A percentile compares a stretch with the other conserved stretches of the same genome.
Evolutionary conservation across 2,797 vertebrate genomes (phyloP).

Genomic region (Cossypha caffra): DNA sequence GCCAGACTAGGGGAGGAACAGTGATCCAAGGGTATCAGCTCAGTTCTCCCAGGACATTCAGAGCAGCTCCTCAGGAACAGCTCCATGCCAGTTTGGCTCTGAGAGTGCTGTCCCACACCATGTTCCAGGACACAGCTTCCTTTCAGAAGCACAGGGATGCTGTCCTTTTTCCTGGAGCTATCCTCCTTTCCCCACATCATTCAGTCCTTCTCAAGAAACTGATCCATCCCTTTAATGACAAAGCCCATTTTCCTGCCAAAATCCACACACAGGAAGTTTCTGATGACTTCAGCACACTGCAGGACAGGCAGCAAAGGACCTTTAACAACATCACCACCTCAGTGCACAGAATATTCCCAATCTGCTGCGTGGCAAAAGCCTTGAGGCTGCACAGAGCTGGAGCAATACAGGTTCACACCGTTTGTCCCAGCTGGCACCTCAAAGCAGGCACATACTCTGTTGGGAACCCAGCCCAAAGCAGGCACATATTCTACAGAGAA

Average conservation of each 20-base stretch:
- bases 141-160: background rate
- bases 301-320: background rate
- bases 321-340: background rate
- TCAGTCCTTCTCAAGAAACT: background rate
- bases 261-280: background rate
- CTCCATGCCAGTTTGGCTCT: accelerated
- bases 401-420: background rate
- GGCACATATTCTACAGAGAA: slow-evolving; percentile 90
- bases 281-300: background rate
- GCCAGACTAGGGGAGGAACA: background rate
- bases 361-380: background rate
- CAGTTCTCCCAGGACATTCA: background rate
- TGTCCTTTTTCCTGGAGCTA: background rate
- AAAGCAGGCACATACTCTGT: slow-evolving; percentile 85
- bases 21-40: accelerated
- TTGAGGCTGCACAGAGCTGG: background rate
- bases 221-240: background rate
- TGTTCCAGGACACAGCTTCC: background rate
- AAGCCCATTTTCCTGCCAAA: background rate
- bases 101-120: background rate
- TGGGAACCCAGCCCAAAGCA: slow-evolving; percentile 82
- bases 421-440: background rate
- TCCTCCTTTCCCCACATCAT: background rate
- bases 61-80: background rate
- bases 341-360: background rate